A percentile compares a stretch with the other conserved stretches of the same genome.
Conservation (phyloP, 2,888 invertebrate species). For the Cephus rjabovi region DNA sequence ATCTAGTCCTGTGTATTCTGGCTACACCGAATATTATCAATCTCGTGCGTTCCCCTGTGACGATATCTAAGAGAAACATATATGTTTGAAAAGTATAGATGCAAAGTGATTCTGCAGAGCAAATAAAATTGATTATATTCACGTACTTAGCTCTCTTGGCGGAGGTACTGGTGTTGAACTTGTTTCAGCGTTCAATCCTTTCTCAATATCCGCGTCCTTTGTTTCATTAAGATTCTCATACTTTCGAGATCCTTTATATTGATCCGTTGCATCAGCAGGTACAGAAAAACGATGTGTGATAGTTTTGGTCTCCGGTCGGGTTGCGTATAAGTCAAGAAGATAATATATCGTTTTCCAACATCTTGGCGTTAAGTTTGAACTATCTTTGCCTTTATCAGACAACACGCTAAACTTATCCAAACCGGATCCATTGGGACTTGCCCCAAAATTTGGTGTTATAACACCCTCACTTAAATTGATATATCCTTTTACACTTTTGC, state of each 20-base stretch:
- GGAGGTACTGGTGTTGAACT: constrained; percentile 65
- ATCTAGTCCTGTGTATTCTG: constrained; percentile 85
- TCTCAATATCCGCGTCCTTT: constrained; percentile 72
- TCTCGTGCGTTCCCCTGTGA: constrained; percentile 76
- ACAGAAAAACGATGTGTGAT: constrained; percentile 84
- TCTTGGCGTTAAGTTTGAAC: constrained; percentile 73
- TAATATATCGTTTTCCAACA: constrained; percentile 97
- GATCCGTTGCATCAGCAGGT: constrained; percentile 77
- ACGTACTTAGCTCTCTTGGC: constrained; percentile 64
- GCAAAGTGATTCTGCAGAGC: background rate
- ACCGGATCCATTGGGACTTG: constrained; percentile 73
- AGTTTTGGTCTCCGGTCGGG: constrained; percentile 95
- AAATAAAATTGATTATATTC: background rate
- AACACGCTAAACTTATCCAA: constrained; percentile 68
- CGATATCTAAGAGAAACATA: constrained; percentile 60
- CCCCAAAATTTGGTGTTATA: constrained; percentile 76
- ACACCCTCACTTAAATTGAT: constrained; percentile 84
- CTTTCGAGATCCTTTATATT: constrained; percentile 73
- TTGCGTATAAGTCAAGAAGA: constrained; percentile 91
- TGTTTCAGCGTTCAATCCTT: constrained; percentile 66
- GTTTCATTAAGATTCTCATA: constrained; percentile 71
- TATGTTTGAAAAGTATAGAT: background rate
- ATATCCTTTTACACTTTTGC: constrained; percentile 87
- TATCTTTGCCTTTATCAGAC: constrained; percentile 68
- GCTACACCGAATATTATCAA: constrained; percentile 89